Base-by-base conservation (phyloP, 2,797 vertebrate genomes). In the Xiphorhynchus erythropygius region DNA sequence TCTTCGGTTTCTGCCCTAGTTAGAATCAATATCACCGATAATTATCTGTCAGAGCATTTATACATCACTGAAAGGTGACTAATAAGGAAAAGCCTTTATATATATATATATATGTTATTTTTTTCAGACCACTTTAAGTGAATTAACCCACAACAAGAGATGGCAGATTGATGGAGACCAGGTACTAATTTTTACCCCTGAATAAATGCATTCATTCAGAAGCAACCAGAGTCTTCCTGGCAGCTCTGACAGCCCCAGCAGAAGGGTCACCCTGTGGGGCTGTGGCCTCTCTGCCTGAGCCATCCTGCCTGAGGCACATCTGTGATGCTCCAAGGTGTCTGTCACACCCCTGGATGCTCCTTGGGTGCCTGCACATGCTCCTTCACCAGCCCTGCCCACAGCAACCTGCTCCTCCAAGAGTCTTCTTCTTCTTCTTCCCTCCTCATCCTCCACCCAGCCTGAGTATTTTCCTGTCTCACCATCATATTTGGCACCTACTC, bases 21-120 rank as follows among this genome's bases (percentile, higher is more conserved):
- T 92, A 77, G 80, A 93, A 93, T 96, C 93, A 87, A 78, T 92
- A 94, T 75, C 84, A 77, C 55, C 1, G 27, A 70, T 92, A 95
- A 97, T 91, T 88, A 89, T 90, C 84, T 91, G 81, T 89, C 85
- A 91, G 85, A 69, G 65, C 11, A 0, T 82, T 94, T 68, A 75
- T 78, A 81, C 52, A 83, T 93, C 87, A 78, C 46, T 87, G 42
- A 32, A 92, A 90, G 37, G 46, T 83, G 78, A 85, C 47, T 77
- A 97, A 92, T 46, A 89, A 55, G 41, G 65, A 63, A 87, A 92
- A 91, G 50, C 23, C 18, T 78, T 89, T 91, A 87, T 68, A 53
- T 74, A 84, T 57, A 49, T 24, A 30, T 14, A 56, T 46, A 46
- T 60, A 2, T 81, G 9, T 84, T 73, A 62, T 82, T 13, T 89